Evolutionary conservation across 2,797 vertebrate species (phyloP), one percentile per base, ranked within the genome.

Genomic region (Melanogrammus aeglefinus): DNA sequence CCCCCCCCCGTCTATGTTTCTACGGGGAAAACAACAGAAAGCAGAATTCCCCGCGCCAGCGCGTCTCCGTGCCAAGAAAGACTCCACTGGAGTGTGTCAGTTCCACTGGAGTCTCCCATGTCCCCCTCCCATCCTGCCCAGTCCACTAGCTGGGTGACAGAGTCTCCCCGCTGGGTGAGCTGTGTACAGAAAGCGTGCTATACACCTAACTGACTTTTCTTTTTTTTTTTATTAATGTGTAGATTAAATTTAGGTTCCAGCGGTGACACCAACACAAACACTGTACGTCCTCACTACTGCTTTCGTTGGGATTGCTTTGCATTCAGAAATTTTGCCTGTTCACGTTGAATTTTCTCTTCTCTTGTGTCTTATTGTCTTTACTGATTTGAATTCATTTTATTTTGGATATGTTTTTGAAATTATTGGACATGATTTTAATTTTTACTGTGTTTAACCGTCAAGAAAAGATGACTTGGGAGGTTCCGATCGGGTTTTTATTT

Each of bases 121-220:
- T n/a, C n/a, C 16, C 51, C 51, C 16, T 18, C 16, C 14, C 51
- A 63, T n/a, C 51, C 18, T n/a, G 8, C 63, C 63, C 63, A 24
- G 21, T n/a, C 63, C 69, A 33, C 10, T 12, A 24, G 24, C 18
- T 71, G 31, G 27, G 27, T 24, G 8, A 27, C 66, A 24, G 27
- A 10, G 7, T 74, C 41, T 44, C 72, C 44, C 51, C 14, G 76
- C 78, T 0, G 79, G 87, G 83, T 81, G 72, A 57, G 83, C 88
- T 89, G 85, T 92, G 92, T 93, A 94, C 88, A 93, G 91, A 92
- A 18, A 85, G 89, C 87, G 87, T 91, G 91, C 84, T 87, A 83
- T 88, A 90, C 82, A 88, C 86, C 83, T 84, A 57, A 57, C 86
- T 85, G 83, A 74, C 63, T 82, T 80, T 63, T 57, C 9, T 6